phyloP scores from a whole-genome alignment of 1,140 invertebrate genomes.

The Heliconius eleuchia region DNA sequence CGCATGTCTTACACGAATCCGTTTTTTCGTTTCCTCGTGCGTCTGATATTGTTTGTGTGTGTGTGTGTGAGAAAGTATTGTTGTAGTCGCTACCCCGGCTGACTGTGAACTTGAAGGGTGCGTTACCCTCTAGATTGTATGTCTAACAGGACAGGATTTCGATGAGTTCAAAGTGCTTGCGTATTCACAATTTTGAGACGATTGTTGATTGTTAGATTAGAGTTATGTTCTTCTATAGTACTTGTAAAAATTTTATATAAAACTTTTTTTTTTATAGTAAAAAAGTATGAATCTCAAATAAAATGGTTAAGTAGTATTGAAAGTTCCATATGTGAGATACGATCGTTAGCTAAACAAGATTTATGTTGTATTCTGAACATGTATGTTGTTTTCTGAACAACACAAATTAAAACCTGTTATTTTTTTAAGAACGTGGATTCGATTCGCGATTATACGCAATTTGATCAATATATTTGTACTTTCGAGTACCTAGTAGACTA shows the following conservation, averaged over 20 bases:
- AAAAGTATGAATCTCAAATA: not conserved
- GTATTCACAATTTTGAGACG: not conserved
- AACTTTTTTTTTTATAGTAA: not conserved
- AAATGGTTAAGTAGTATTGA: too few species aligned
- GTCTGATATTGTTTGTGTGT: slow-evolving; percentile 35
- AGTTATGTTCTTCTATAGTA: not conserved
- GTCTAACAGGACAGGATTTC: slow-evolving; percentile 2
- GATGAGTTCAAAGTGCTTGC: slow-evolving; percentile 10
- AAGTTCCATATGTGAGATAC: too few species aligned
- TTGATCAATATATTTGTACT: too few species aligned
- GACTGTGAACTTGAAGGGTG: slow-evolving; percentile 69
- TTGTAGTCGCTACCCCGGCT: slow-evolving; percentile 51
- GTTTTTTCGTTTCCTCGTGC: slow-evolving; percentile 12
- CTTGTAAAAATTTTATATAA: not conserved
- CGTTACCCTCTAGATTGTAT: slow-evolving; percentile 58
- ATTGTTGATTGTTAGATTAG: not conserved
- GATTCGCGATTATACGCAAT: too few species aligned
- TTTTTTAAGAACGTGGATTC: too few species aligned
- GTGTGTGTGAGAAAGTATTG: slow-evolving; percentile 45
- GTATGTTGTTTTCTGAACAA: too few species aligned
- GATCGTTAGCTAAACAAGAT: too few species aligned
- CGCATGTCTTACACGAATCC: slow-evolving; percentile 12
- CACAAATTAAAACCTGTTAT: too few species aligned
- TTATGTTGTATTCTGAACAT: too few species aligned
- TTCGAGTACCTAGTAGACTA: too few species aligned